Conservation (phyloP, 92 coral and sea anemone species). For the Metridium senile region DNA sequence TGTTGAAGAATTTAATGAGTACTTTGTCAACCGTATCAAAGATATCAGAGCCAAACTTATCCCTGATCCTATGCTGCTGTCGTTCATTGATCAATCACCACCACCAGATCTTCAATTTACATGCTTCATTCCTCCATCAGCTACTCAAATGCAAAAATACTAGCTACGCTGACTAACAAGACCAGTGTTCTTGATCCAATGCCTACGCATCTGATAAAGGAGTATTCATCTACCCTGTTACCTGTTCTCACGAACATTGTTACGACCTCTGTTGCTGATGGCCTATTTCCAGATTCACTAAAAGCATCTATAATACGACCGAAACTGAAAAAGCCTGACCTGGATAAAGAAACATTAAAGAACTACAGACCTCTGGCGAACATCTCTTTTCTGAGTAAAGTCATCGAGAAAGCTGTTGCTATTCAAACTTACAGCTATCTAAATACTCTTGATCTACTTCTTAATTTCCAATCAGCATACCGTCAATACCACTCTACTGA, state of each 20-base stretch:
- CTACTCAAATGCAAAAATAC: neutral
- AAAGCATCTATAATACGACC: slow-evolving; percentile 41
- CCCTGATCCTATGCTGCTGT: neutral
- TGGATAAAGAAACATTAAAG: slow-evolving; percentile 31
- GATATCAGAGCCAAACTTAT: slow-evolving; percentile 5
- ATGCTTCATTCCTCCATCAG: neutral
- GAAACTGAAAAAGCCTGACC: slow-evolving; percentile 46
- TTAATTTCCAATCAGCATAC: slow-evolving; percentile 3
- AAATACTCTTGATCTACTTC: slow-evolving; percentile 21
- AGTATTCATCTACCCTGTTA: slow-evolving; percentile 2
- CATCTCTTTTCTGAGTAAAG: slow-evolving; percentile 37
- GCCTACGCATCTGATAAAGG: slow-evolving; percentile 12
- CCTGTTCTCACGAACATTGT: slow-evolving; percentile 22
- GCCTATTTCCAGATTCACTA: slow-evolving; percentile 16
- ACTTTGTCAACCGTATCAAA: slow-evolving; percentile 10
- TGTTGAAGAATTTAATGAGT: slow-evolving; percentile 31
- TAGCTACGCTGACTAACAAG: neutral
- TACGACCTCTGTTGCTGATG: slow-evolving; percentile 6
- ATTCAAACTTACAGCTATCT: neutral
- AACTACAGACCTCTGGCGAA: slow-evolving; percentile 47
- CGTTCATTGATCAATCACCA: neutral
- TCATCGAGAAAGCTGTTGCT: slow-evolving; percentile 21
- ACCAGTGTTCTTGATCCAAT: slow-evolving; percentile 27
- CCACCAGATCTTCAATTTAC: neutral
- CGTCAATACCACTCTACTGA: slow-evolving; percentile 32